Base-by-base conservation (phyloP, 53 echinoderm and acorn worm species). In the Arbacia lixula region DNA sequence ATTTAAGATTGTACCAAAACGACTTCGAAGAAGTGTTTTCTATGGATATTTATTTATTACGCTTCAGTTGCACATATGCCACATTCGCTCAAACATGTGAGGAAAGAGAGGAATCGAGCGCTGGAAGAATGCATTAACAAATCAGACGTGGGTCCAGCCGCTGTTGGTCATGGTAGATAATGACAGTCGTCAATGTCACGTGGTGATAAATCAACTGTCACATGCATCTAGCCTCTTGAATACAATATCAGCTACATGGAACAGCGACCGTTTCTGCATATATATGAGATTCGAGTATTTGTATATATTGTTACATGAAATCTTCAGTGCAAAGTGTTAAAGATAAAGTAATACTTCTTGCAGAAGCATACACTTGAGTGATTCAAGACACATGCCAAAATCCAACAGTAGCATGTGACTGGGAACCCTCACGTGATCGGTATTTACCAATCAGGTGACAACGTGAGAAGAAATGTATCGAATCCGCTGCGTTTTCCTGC, bases 1-100 rank as follows among this genome's bases (percentile, higher is more conserved):
- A 92, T 88, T 92, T 92, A 92, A 92, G 88, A 92, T 85, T 92
- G 83, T 92, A 92, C 92, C 92, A 92, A 89, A 90, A 88, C 85
- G 88, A 92, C 92, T 92, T 92, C 92, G 74, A 92, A 92, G 92
- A 92, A 92, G 92, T 81, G 62, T 81, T 81, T 86, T 86, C 86
- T 86, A 86, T 66, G 76, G 53, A 86, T 92, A 86, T 92, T 92
- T 92, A 92, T 92, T 92, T 92, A 92, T 92, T 92, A 88, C 71
- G 90, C 86, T 90, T 81, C 63, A 41, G 64, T 81, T 64, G 82
- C 64, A 63, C 64, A 43, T 42, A 46, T 63, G 62, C 64, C 49
- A 63, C 64, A 46, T 46, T 46, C 49, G 14, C 82, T 62, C 10
- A 5, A 56, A 56, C 57, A 74, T 31, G 43, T 31, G 74, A 53